Base-by-base conservation (phyloP, 2,113 vertebrate species). In the Nipponia nippon region DNA sequence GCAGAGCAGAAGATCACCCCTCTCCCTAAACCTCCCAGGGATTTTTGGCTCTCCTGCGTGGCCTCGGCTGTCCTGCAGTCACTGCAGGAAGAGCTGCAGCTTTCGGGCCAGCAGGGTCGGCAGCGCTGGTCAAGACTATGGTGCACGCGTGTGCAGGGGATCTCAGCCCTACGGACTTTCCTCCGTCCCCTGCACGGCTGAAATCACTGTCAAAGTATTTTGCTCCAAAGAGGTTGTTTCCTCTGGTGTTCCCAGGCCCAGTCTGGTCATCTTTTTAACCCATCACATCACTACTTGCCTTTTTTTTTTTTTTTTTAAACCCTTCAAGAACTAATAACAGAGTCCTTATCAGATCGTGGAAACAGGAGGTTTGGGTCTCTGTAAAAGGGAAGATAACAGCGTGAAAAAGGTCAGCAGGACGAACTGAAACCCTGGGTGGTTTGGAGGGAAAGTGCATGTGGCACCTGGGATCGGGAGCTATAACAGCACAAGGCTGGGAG, bases 61-160 rank as follows among this genome's bases (percentile, higher is more conserved):
- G 8, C 21, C 32, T 73, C 9, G 7, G 21, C 69, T 73, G 6
- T 58, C 29, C 63, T 42, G 49, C 1, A 2, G 7, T 47, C 0
- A 0, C 78, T 90, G 78, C n/a, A 55, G 53, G 59, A 52, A 59
- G 59, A 61, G 20, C 26, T 58, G 79, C 66, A 53, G 36, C 46
- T 65, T 79, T 55, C 14, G 9, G 59, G 19, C 32, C 16, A 18
- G 27, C 0, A 10, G 1, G 12, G 52, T 32, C 5, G 0, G 36
- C 79, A 26, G 36, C 29, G 32, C 63, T 50, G 38, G 34, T 15
- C 32, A 55, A 36, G 53, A 32, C 38, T 21, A 9, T 17, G 72
- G 18, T 6, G 40, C 29, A 6, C 2, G 4, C 42, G n/a, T 55
- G 53, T 18, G 14, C n/a, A 34, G 71, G 77, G 27, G 67, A 72